Conservation (phyloP, 1,140 invertebrate genomes). For the Rhopalosiphum maidis region DNA sequence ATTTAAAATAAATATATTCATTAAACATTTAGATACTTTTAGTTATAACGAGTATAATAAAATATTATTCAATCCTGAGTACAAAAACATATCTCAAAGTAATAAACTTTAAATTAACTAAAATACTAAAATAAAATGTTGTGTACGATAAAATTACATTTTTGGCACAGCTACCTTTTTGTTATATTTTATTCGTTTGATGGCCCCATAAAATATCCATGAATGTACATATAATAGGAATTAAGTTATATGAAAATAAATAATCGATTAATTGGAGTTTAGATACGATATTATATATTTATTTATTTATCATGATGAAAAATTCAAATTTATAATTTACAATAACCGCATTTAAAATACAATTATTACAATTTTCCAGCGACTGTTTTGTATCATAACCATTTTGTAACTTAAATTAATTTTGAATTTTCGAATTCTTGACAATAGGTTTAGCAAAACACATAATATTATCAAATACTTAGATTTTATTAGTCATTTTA, state of each 20-base stretch:
- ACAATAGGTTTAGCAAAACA: too few species aligned
- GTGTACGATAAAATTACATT: not conserved
- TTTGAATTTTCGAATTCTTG: too few species aligned
- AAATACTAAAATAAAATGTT: not conserved
- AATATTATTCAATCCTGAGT: not conserved
- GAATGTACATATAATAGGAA: not conserved
- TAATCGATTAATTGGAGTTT: not conserved
- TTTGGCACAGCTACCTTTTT: not conserved
- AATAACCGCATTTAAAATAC: not conserved
- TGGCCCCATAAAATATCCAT: not conserved
- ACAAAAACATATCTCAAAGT: not conserved
- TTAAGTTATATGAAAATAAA: not conserved
- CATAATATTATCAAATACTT: too few species aligned
- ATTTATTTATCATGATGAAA: too few species aligned
- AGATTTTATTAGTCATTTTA: too few species aligned
- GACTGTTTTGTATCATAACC: not conserved
- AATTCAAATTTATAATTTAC: not conserved
- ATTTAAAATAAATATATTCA: not conserved
- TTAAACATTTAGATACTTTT: too few species aligned
- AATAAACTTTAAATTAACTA: slow-evolving; percentile 6
- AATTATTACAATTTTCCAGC: not conserved
- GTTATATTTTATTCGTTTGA: not conserved
- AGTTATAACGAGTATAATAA: too few species aligned
- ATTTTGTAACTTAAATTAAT: too few species aligned
- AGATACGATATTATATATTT: too few species aligned